Conservation (phyloP, 2,888 invertebrate species). For the Odontocerum albicorne region DNA sequence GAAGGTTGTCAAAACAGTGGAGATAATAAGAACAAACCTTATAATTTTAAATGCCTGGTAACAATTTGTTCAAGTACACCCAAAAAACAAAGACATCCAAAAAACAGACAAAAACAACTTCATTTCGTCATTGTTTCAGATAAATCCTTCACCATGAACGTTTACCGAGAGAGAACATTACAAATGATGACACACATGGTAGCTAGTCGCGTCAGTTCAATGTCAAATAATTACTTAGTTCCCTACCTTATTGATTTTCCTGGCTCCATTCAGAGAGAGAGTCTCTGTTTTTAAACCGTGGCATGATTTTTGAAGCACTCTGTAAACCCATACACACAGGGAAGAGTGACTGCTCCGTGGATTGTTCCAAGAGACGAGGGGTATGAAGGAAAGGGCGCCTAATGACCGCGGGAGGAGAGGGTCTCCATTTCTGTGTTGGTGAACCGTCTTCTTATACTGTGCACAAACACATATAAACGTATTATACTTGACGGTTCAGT, state of each 20-base stretch:
- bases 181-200: too few species aligned
- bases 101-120: too few species aligned
- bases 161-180: too few species aligned
- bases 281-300: constrained; percentile 17
- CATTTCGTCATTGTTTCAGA: too few species aligned
- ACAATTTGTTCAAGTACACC: too few species aligned
- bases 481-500: constrained; percentile 1
- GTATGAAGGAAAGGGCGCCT: constrained; percentile 42
- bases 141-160: too few species aligned
- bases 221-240: constrained; percentile 4
- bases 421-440: constrained; percentile 19
- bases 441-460: constrained; percentile 7
- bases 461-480: not conserved
- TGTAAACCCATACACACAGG: constrained; percentile 7
- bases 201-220: constrained; percentile 7
- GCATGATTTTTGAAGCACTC: constrained; percentile 21
- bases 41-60: too few species aligned
- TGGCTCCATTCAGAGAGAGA: constrained; percentile 4
- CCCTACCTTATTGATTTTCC: not conserved
- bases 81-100: too few species aligned
- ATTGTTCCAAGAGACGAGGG: constrained; percentile 19
- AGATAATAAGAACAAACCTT: too few species aligned
- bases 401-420: constrained; percentile 61
- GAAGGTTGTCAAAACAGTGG: too few species aligned
- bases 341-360: constrained; percentile 10